Evolutionary conservation across 2,888 invertebrate species (phyloP), one percentile per base, ranked within the genome.

Genomic region (Halictus ligatus): DNA sequence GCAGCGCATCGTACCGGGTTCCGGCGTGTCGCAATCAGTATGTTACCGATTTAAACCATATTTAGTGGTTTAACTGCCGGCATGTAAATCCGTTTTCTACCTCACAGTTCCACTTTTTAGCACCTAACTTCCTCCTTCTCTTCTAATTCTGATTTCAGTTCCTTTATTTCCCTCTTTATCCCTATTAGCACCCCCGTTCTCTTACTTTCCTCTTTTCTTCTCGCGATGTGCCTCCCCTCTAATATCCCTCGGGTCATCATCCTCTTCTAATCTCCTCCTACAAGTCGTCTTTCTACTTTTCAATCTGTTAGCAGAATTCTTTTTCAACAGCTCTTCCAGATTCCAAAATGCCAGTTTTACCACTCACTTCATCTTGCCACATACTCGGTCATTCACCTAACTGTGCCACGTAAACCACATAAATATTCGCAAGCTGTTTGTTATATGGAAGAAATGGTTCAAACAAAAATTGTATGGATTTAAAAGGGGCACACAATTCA

Each of bases 221-320:
- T 60, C 58, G 12, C 4, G 25, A 25, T 25, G 58, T 12, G n/a
- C 12, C 58, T 60, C n/a, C 58, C 58, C 12, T 10, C n/a, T 60
- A 60, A 60, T 60, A 25, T 60, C 58, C n/a, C n/a, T 25, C 58
- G 8, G 58, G 58, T 60, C 25, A 60, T 60, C n/a, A 60, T 60
- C n/a, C 58, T n/a, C 58, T 60, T 60, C n/a, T 5, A 60, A 60
- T 25, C 58, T 60, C 58, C 25, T 58, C 12, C 58, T 25, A n/a
- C n/a, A 10, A 60, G 25, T n/a, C 58, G 25, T 60, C 58, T 58
- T 58, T 58, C n/a, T 60, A 60, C 25, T 60, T 60, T 25, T 25
- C 58, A 60, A 60, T 60, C 58, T 60, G 58, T 60, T 60, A 60
- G 58, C n/a, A 60, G 25, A 60, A 25, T n/a, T 60, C 58, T 25